A percentile compares a stretch with the other conserved stretches of the same genome.
These are phyloP conservation scores for Vanessa atalanta DNA, from an alignment of 1,140 invertebrate species.

Conservation along the genomic window DNA sequence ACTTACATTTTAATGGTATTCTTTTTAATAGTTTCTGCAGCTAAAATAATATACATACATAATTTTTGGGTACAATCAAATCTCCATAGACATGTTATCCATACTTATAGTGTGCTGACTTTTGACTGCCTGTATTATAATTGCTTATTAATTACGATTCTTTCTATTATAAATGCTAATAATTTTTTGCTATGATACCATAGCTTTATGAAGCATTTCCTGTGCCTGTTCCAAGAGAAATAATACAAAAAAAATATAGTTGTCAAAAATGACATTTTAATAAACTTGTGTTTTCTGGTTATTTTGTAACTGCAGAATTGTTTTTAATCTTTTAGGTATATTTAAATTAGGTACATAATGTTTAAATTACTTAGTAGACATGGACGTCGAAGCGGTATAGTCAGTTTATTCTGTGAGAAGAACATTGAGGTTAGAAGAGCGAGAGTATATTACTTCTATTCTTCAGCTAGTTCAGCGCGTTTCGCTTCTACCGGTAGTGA, in stretches of 20 bases:
- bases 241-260: neutral
- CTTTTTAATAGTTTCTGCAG: no score
- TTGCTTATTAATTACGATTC: no score
- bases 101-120: no score
- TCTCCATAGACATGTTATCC: no score
- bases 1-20: no score
- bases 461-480: conserved; percentile 60
- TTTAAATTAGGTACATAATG: conserved; percentile 42
- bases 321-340: conserved; percentile 16
- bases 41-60: no score
- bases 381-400: conserved; percentile 60
- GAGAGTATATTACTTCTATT: conserved; percentile 69
- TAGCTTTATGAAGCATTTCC: no score
- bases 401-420: conserved; percentile 62
- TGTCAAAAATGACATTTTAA: conserved; percentile 14
- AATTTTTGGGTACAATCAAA: no score
- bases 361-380: conserved; percentile 71
- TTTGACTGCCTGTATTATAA: no score
- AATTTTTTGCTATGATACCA: no score
- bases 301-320: conserved; percentile 3
- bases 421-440: conserved; percentile 73
- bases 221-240: no score
- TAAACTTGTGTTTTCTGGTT: conserved; percentile 24
- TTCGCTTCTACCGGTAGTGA: conserved; percentile 62
- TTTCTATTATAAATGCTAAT: no score